phyloP scores from a whole-genome alignment of 1,140 invertebrate species.

The Asobara japonica region DNA sequence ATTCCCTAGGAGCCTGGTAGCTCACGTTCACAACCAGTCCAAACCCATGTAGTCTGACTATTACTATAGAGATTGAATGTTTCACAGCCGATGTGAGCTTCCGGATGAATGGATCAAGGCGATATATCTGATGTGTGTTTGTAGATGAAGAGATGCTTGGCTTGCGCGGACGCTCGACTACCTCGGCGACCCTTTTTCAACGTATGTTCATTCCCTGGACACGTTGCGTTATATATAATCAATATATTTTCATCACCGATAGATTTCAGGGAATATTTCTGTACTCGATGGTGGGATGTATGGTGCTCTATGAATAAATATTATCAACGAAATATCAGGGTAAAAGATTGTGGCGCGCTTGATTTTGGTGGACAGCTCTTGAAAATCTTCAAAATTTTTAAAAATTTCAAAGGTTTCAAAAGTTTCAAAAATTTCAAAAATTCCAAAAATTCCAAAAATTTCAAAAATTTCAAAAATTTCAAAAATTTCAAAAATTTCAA shows the following conservation, averaged over 20 bases:
- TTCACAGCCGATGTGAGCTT: conserved; percentile 21
- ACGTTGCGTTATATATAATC: conserved; percentile 1
- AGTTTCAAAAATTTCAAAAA: too few relatives aligned
- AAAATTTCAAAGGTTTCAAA: too few relatives aligned
- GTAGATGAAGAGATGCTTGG: neutral
- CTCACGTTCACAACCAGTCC: neutral
- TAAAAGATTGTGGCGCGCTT: too few relatives aligned
- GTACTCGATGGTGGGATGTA: neutral
- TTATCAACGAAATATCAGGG: too few relatives aligned
- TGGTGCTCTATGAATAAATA: too few relatives aligned
- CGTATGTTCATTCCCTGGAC: conserved; percentile 3
- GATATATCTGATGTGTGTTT: conserved; percentile 20
- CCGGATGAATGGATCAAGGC: conserved; percentile 11
- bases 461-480: too few relatives aligned
- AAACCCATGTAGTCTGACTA: neutral
- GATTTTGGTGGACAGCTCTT: too few relatives aligned
- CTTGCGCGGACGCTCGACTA: neutral
- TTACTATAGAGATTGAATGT: conserved; percentile 15
- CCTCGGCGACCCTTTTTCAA: conserved; percentile 3
- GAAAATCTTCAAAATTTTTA: too few relatives aligned
- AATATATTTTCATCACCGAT: neutral
- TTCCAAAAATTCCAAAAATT: too few relatives aligned
- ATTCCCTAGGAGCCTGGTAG: neutral
- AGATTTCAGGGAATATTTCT: neutral
- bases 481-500: too few relatives aligned